Evolutionary conservation across 2,113 vertebrate genomes (phyloP), one percentile per base, ranked within the genome.

Genomic region (Edolisoma coerulescens): DNA sequence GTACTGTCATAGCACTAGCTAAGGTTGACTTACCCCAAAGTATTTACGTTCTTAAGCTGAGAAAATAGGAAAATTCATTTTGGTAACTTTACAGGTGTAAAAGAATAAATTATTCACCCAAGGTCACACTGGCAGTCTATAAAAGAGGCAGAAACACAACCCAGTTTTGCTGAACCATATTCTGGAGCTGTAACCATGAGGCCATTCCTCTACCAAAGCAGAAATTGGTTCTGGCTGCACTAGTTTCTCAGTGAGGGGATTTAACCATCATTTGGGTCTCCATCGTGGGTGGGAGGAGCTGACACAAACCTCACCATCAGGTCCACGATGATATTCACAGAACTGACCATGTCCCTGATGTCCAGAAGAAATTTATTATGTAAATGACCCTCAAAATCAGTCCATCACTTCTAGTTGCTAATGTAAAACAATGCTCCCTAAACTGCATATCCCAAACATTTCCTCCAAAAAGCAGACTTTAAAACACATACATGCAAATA

Each of bases 321-420:
- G 27, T 15, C 64, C 57, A 19, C 16, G 70, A 32, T 9, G 32
- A 37, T 60, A 27, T 59, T 84, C 1, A 3, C 42, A 56, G 47
- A 84, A 84, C 13, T 76, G 69, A 70, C 63, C 4, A 4, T 12
- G 59, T 81, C 77, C 42, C 53, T 3, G 7, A 28, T 84, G 79
- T 27, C 35, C 82, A 80, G 83, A 84, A 94, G 44, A 82, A 80
- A 95, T 82, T 49, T 26, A 59, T 90, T 90, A 77, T 64, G 60
- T n/a, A 94, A 90, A 70, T 27, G 64, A 73, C 35, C 57, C 68
- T 85, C 87, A 84, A 67, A 96, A 95, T 83, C 78, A 95, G 63
- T 63, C 74, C 49, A 87, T 79, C 74, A 75, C 94, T 93, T 93
- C 77, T 76, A 67, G 65, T 24, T 85, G 52, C 52, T 89, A 84